Conservation (phyloP, 2,888 invertebrate genomes). For the Mythimna albipuncta region DNA sequence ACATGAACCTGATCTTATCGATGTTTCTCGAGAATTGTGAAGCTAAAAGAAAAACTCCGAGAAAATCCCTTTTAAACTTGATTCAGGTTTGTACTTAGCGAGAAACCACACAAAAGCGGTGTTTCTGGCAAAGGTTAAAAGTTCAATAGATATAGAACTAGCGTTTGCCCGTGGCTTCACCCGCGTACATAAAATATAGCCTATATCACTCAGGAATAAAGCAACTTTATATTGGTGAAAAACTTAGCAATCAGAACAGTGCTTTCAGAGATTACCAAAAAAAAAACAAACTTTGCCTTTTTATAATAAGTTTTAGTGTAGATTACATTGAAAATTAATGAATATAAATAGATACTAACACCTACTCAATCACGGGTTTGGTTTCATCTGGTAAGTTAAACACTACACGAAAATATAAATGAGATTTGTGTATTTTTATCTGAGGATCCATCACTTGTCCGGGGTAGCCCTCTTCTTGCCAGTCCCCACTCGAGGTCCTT, state of each 20-base stretch:
- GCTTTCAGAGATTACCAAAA: too few species aligned
- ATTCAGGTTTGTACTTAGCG: slow-evolving; percentile 4
- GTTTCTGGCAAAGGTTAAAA: neutral
- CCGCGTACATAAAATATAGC: too few species aligned
- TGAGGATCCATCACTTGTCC: slow-evolving; percentile 33
- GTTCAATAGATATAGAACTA: neutral
- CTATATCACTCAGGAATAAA: too few species aligned
- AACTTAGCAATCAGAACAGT: too few species aligned
- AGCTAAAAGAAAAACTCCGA: slow-evolving; percentile 7
- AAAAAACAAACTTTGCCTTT: too few species aligned
- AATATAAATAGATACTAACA: neutral
- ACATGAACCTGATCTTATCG: slow-evolving; percentile 13
- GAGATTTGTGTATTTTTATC: slow-evolving; percentile 45
- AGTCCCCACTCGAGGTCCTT: slow-evolving; percentile 32
- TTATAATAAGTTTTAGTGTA: too few species aligned
- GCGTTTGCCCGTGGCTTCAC: too few species aligned
- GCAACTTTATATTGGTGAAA: too few species aligned
- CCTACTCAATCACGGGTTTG: neutral
- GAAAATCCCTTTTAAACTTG: slow-evolving; percentile 13
- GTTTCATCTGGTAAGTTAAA: slow-evolving; percentile 8
- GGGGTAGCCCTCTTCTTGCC: slow-evolving; percentile 25
- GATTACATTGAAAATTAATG: neutral
- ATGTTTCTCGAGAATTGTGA: slow-evolving; percentile 6
- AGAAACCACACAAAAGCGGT: neutral
- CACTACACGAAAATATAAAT: slow-evolving; percentile 11